phyloP scores from a whole-genome alignment of 2,888 invertebrate genomes.

The Pegoplata infirma region DNA sequence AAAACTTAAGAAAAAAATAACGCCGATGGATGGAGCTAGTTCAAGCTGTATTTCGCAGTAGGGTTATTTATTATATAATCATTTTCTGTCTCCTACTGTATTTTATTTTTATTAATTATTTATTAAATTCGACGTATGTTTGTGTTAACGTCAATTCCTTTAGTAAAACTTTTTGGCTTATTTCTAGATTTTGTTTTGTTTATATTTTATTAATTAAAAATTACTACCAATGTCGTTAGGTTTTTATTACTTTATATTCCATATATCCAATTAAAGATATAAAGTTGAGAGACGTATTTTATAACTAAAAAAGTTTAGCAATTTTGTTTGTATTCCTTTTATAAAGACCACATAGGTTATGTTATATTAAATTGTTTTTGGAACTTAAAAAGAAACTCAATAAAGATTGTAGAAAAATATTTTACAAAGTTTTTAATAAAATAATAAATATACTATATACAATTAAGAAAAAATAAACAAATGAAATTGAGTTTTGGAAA shows the following conservation, averaged over 20 bases:
- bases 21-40: too few relatives aligned
- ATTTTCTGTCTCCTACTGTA: background rate
- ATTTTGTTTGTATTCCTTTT: background rate
- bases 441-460: slow-evolving; percentile 6
- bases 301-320: background rate
- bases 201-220: slow-evolving; percentile 32
- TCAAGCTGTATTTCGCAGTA: too few relatives aligned
- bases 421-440: background rate
- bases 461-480: background rate
- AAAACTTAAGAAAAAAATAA: too few relatives aligned
- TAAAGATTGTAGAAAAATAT: slow-evolving; percentile 49
- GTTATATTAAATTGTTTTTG: background rate
- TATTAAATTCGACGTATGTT: background rate
- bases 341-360: background rate
- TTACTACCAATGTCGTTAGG: slow-evolving; percentile 37
- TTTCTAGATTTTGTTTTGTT: slow-evolving; percentile 37
- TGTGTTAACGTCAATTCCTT: slow-evolving; percentile 1
- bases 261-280: background rate
- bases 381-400: slow-evolving; percentile 1
- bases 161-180: slow-evolving; percentile 39
- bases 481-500: too few relatives aligned
- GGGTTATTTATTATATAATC: too few relatives aligned
- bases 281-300: background rate
- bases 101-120: background rate
- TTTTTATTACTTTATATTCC: background rate